Conservation (phyloP, 2,888 invertebrate species). For the Harpalus rubripes region DNA sequence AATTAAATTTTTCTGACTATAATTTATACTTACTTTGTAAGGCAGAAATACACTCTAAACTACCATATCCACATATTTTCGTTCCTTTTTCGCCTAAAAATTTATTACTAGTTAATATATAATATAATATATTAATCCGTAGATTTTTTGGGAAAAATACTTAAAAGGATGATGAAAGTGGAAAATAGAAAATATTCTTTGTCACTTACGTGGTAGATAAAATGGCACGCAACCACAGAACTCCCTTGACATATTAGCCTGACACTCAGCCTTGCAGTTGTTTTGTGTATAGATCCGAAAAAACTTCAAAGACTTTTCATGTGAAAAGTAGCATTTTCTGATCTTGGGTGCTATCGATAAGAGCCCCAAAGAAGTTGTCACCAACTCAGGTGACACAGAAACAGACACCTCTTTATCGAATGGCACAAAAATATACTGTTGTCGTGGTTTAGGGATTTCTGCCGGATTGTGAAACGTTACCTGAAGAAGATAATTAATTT, state of each 20-base stretch:
- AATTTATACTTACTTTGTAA: conserved; percentile 76
- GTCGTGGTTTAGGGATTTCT: conserved; percentile 71
- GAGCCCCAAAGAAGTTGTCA: conserved; percentile 71
- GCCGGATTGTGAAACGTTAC: conserved; percentile 72
- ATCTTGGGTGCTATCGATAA: conserved; percentile 68
- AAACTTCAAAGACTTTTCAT: conserved; percentile 70
- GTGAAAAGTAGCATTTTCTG: conserved; percentile 71
- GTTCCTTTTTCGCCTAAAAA: conserved; percentile 78
- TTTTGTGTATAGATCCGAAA: conserved; percentile 71
- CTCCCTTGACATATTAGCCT: conserved; percentile 70
- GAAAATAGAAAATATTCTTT: neutral
- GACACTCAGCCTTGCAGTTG: conserved; percentile 72
- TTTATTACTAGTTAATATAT: neutral
- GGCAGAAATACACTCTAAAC: conserved; percentile 77
- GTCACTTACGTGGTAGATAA: conserved; percentile 72
- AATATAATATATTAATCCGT: neutral
- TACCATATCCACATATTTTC: conserved; percentile 80
- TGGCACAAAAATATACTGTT: conserved; percentile 70
- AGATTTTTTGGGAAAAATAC: neutral
- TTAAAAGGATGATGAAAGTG: neutral
- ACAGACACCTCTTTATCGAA: conserved; percentile 70
- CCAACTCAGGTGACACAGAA: conserved; percentile 70
- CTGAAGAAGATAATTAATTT: conserved; percentile 16
- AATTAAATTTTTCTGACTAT: too few relatives aligned
- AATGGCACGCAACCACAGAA: conserved; percentile 71